A percentile compares a stretch with the other conserved stretches of the same genome.
These are phyloP conservation scores for Ictalurus furcatus DNA, from an alignment of 2,113 vertebrate species.

Conservation along the genomic window DNA sequence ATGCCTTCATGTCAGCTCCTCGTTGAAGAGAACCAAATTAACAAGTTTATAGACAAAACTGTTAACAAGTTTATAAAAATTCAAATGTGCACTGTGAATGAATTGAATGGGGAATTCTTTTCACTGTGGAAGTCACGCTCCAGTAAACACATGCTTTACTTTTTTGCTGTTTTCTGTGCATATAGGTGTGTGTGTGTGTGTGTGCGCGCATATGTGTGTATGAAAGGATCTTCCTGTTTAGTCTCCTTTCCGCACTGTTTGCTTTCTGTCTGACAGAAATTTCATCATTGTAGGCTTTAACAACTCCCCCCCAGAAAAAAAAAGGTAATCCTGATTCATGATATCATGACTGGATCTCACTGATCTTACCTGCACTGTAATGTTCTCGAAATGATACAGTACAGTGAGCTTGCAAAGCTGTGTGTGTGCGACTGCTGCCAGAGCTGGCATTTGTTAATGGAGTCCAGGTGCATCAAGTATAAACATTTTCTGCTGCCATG, in stretches of 20 bases:
- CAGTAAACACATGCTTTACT: background rate
- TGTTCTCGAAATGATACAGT: background rate
- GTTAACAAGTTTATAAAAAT: slow-evolving; percentile 19
- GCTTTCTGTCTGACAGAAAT: background rate
- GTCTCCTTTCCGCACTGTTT: slow-evolving; percentile 43
- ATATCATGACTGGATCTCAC: background rate
- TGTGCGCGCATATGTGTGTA: background rate
- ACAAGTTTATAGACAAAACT: background rate
- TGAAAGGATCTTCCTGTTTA: slow-evolving; percentile 50
- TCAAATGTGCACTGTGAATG: slow-evolving; percentile 14
- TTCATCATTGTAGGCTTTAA: background rate
- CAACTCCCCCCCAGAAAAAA: background rate
- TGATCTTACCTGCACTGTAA: background rate
- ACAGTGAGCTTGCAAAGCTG: slow-evolving; percentile 3
- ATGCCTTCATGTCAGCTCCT: slow-evolving; percentile 8
- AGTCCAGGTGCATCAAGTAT: slow-evolving; percentile 54
- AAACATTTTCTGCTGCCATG: slow-evolving; percentile 54
- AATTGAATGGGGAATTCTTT: background rate
- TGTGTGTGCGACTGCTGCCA: slow-evolving; percentile 6
- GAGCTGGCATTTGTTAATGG: slow-evolving; percentile 49
- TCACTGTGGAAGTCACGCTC: background rate
- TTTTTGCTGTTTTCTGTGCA: background rate
- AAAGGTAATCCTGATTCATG: background rate
- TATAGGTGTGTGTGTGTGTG: background rate
- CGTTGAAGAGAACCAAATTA: slow-evolving; percentile 23